Base-by-base conservation (phyloP, 2,797 vertebrate genomes). In the Crocodylus rhombifer region DNA sequence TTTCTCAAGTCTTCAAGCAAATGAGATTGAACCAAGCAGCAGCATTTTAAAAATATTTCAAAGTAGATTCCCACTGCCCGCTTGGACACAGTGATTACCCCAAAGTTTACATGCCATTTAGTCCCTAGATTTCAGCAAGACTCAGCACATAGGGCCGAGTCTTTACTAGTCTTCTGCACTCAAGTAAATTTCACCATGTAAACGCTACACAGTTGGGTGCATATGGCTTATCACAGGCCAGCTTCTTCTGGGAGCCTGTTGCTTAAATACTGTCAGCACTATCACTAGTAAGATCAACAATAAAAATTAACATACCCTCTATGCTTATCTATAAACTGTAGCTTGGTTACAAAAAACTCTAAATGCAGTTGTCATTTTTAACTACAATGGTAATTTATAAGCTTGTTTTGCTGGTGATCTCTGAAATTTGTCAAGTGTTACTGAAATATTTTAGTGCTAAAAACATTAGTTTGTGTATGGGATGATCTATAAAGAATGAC, bases 381-480 rank as follows among this genome's bases (percentile, higher is more conserved):
- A 64, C 4, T 1, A 0, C 7, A 84, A 81, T 55, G 73, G 51
- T 1, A 3, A 7, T 82, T 51, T 87, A n/a, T 26, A 92, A 92
- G 64, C 60, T 23, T 74, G 6, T 8, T 17, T n/a, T 82, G 74
- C 26, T 65, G 7, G 13, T 67, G n/a, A 67, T 20, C 9, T 71
- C 33, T 71, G 12, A 21, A 71, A 60, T 6, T 89, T 87, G 84
- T 55, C 84, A 94, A 65, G 89, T 74, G 23, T 79, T 92, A 79
- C 10, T 81, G 36, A 85, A 92, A 86, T 86, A 63, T 21, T 11
- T 0, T 89, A 96, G 89, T 15, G 25, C 16, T 87, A 90, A 77
- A 51, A 51, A 51, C 10, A 7, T 51, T 51, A 51, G 42, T 51
- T 51, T 10, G 10, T 11, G 42, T 51, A 10, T 51, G 64, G n/a